Base-by-base conservation (phyloP, 2,888 invertebrate species). In the Orchestes rusci region DNA sequence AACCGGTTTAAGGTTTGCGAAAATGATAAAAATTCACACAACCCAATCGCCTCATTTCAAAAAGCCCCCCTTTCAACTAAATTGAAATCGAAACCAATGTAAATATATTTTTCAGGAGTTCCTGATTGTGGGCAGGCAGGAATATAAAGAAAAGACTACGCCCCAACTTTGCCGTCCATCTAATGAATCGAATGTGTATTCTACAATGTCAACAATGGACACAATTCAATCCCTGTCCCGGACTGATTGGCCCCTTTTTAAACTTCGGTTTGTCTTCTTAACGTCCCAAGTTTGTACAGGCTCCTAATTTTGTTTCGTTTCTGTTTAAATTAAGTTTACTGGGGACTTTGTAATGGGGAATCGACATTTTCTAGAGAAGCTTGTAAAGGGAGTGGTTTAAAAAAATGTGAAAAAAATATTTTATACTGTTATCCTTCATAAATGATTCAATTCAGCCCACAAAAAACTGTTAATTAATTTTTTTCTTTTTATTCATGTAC, bases 121-220 rank as follows among this genome's bases (percentile, higher is more conserved):
- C 59, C 59, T 59, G 60, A 59, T 59, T 59, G 59, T 48, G 48
- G 44, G 40, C 19, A 41, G 39, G 42, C 39, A 34, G 42, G 42
- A 43, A 45, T 49, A 49, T 43, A 47, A 47, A 43, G 43, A 55
- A 55, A n/a, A 56, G 56, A 46, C 58, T 53, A 55, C 57, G 58
- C 58, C 59, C 56, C 51, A 46, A 19, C 23, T 5, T 10, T 23
- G 5, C 23, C 5, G 43, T 42, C 38, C 48, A 36, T 46, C 63
- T 67, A 67, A 67, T 67, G 66, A 67, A 67, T 67, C 66, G 66
- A 64, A 67, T 65, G 63, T 64, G 64, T 64, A 62, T 65, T 65
- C 65, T 62, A 65, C 66, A 66, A 63, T 66, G 67, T 68, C 68
- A 68, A 68, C 66, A 67, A 54, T 56, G 53, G 57, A 58, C 55